Percentiles rank a stretch among this genome's conserved stretches.
phyloP scores from a whole-genome alignment of 2,888 invertebrate species.

The Autographa gamma region DNA sequence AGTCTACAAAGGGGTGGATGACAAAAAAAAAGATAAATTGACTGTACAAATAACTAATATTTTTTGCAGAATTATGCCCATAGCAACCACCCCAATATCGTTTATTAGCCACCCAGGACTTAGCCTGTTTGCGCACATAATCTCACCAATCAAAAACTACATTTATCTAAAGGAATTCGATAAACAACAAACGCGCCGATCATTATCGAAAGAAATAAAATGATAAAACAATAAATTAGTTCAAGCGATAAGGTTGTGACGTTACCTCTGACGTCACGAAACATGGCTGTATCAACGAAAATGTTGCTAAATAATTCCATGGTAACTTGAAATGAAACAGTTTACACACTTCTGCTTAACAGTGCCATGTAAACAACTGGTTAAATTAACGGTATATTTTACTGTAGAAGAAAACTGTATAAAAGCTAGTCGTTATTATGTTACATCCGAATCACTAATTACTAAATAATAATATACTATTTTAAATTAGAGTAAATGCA shows the following conservation, averaged over 20 bases:
- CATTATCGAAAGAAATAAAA: background rate
- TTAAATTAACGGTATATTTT: no score
- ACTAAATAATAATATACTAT: no score
- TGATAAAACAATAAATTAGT: slow-evolving; percentile 1
- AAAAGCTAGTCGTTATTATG: no score
- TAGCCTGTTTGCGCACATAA: background rate
- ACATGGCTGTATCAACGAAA: background rate
- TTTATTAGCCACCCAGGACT: background rate
- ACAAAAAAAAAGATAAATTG: no score
- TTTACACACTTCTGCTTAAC: no score
- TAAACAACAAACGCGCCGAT: background rate
- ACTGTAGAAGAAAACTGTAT: no score
- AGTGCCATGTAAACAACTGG: no score
- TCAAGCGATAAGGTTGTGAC: background rate
- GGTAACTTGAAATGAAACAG: no score
- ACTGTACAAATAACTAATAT: no score
- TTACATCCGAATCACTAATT: no score
- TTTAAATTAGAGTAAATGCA: no score
- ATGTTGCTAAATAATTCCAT: background rate
- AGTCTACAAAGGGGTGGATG: no score
- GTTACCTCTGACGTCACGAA: background rate
- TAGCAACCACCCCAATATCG: background rate
- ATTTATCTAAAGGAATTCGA: slow-evolving; percentile 3
- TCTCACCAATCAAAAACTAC: background rate
- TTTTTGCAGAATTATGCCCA: background rate